Evolutionary conservation across 1,140 invertebrate species (phyloP).

Genomic region (Bombus consobrinus): DNA sequence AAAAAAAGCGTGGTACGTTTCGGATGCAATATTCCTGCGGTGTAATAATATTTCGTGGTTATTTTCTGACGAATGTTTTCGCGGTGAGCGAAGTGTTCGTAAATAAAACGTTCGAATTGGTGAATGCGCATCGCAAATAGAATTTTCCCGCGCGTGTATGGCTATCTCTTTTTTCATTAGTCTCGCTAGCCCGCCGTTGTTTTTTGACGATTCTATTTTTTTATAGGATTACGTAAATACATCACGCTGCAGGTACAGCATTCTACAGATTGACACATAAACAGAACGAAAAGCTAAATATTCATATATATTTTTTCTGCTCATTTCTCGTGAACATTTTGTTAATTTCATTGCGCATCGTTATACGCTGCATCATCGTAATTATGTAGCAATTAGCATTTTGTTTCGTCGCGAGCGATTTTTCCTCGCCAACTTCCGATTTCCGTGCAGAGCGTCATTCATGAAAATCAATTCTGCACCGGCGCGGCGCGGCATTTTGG

Average conservation of each 20-base stretch:
- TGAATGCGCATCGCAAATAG: conserved; percentile 35
- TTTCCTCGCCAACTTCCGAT: background rate
- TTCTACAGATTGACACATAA: conserved; percentile 14
- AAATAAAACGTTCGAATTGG: conserved; percentile 43
- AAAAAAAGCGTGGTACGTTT: background rate
- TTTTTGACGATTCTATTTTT: conserved; percentile 31
- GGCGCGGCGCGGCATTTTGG: background rate
- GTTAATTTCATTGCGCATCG: background rate
- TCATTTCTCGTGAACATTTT: background rate
- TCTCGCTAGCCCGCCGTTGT: background rate
- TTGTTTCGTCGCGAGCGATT: background rate
- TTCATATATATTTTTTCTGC: background rate
- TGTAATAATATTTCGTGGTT: conserved; percentile 46
- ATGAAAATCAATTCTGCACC: background rate
- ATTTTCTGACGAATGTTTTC: conserved; percentile 22
- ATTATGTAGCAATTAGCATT: conserved; percentile 5
- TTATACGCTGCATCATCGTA: background rate
- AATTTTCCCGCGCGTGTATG: conserved; percentile 16
- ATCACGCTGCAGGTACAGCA: background rate
- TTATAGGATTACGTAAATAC: conserved; percentile 30
- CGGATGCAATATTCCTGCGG: conserved; percentile 33
- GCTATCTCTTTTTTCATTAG: background rate
- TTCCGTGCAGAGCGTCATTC: background rate
- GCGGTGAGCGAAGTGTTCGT: conserved; percentile 23
- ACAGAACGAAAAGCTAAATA: background rate